Evolutionary conservation across 2,113 vertebrate genomes (phyloP), one percentile per base, ranked within the genome.

Genomic region (Nibea coibor): DNA sequence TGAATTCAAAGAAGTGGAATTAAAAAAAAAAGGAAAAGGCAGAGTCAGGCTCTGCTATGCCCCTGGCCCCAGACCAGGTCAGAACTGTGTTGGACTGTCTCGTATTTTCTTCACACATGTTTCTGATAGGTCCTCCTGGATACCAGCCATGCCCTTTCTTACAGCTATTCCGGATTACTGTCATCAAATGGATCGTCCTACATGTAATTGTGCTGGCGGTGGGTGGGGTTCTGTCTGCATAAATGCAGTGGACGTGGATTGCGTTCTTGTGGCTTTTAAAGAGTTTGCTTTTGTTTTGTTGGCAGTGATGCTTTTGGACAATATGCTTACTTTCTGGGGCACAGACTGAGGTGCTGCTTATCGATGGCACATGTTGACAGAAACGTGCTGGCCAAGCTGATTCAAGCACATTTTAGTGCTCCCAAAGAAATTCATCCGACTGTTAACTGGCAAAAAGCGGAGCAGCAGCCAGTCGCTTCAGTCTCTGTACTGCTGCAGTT

Each of bases 61-160:
- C 22, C 35, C 58, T 51, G 80, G 63, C 43, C 5, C 4, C 15
- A 63, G 61, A 78, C 69, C 81, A 75, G 78, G 78, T 81, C 78
- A 81, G 57, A 74, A 67, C 62, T 74, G 19, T 50, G 54, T 19
- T 54, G 67, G 56, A 69, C 61, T 39, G 63, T 51, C 72, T 83
- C 22, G 0, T 65, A n/a, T 64, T 74, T 74, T 78, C 62, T 54
- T 68, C 72, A 48, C 88, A 90, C 87, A 81, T 90, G 88, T 83
- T 93, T 90, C 72, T 87, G 69, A 91, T 89, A 80, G 51, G 77
- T 54, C 43, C 74, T 61, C 61, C 35, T 81, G 82, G 77, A 89
- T 65, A 43, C 50, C 64, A 65, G 77, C 83, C 88, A 62, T 80
- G 64, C 75, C 84, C 76, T 62, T 11, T 26, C 59, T 59, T 47